Evolutionary conservation across 2,797 vertebrate genomes (phyloP).

Genomic region (Hephaestus fuliginosus): DNA sequence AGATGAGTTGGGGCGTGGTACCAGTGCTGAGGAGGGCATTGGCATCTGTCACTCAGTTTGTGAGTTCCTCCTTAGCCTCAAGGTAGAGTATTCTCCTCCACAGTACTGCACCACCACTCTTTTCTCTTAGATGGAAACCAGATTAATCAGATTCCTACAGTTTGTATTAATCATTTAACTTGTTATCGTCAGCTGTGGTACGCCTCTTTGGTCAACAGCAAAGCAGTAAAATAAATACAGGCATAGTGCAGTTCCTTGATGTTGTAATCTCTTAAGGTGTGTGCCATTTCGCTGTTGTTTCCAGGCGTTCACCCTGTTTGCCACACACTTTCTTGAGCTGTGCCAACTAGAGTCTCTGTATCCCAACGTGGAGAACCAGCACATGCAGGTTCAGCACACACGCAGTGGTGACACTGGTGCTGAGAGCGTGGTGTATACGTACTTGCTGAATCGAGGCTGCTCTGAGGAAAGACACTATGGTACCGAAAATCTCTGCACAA

Average conservation of each 20-base stretch:
- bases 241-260: not conserved
- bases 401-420: slow-evolving; percentile 82
- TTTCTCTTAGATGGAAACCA: slow-evolving; percentile 35
- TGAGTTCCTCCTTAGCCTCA: slow-evolving; percentile 93
- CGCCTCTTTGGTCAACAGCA: slow-evolving; percentile 36
- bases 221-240: slow-evolving; percentile 23
- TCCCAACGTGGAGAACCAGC: slow-evolving; percentile 95
- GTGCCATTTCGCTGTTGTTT: slow-evolving; percentile 35
- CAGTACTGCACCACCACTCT: slow-evolving; percentile 27
- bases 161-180: not conserved
- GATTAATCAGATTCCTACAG: slow-evolving; percentile 34
- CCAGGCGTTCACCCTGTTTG: slow-evolving; percentile 96
- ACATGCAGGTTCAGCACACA: slow-evolving; percentile 95
- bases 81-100: slow-evolving; percentile 84
- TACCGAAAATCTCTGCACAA: slow-evolving; percentile 66
- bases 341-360: slow-evolving; percentile 93
- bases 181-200: not conserved
- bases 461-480: slow-evolving; percentile 95
- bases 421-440: slow-evolving; percentile 92
- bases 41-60: slow-evolving; percentile 96
- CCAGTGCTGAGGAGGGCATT: slow-evolving; percentile 96
- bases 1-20: slow-evolving; percentile 97
- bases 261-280: slow-evolving; percentile 32
- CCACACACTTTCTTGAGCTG: slow-evolving; percentile 96
- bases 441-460: slow-evolving; percentile 90